Evolutionary conservation across 2,113 vertebrate species (phyloP).

Genomic region (Syngnathoides biaculeatus): DNA sequence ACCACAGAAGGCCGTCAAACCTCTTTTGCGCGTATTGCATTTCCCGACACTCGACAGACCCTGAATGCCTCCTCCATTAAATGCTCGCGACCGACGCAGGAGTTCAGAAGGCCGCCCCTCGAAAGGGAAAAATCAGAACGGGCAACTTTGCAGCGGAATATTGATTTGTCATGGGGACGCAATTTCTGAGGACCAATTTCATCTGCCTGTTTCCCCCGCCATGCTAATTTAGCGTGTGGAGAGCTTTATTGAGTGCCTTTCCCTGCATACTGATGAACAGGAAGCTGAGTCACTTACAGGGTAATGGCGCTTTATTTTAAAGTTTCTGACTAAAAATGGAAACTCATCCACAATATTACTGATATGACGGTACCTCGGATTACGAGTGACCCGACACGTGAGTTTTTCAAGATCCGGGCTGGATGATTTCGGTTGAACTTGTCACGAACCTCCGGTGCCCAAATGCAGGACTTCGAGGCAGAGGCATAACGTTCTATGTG

Average conservation of each 20-base stretch:
- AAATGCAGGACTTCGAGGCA: too few species aligned
- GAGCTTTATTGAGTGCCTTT: slow-evolving; percentile 46
- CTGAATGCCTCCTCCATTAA: neutral
- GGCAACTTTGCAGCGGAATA: slow-evolving; percentile 38
- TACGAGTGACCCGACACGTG: too few species aligned
- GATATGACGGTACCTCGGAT: neutral
- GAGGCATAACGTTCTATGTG: too few species aligned
- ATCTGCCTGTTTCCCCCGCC: slow-evolving; percentile 36
- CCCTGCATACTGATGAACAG: slow-evolving; percentile 56
- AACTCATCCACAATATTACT: neutral
- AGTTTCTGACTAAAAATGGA: neutral
- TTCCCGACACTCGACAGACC: too few species aligned
- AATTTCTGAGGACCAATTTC: slow-evolving; percentile 45
- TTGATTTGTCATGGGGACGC: slow-evolving; percentile 51
- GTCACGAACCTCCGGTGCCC: too few species aligned
- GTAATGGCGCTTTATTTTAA: slow-evolving; percentile 10
- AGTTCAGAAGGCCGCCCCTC: slow-evolving; percentile 42
- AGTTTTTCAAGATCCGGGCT: too few species aligned
- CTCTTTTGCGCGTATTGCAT: neutral
- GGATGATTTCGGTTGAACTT: too few species aligned
- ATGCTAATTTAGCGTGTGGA: slow-evolving; percentile 44
- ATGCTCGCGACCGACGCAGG: neutral
- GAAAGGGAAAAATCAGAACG: slow-evolving; percentile 24
- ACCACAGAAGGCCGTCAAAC: neutral
- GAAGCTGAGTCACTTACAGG: slow-evolving; percentile 20